Conservation (phyloP, 2,888 invertebrate genomes). For the Drosophila siamana region DNA sequence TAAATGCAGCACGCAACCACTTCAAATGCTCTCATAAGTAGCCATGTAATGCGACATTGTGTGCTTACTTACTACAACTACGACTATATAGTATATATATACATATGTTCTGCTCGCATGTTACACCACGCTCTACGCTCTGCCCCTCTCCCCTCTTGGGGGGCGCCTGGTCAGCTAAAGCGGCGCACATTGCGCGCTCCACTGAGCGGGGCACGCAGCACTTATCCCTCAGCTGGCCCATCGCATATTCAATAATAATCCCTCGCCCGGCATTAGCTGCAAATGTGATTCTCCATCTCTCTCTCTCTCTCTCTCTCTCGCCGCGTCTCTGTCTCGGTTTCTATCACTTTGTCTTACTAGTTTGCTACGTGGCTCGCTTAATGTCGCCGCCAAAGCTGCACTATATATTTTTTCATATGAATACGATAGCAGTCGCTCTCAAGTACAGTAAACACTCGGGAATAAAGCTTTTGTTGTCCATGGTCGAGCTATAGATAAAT, state of each 20-base stretch:
- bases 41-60: constrained; percentile 62
- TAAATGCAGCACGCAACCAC: constrained; percentile 60
- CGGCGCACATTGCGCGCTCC: neutral
- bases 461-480: too few relatives aligned
- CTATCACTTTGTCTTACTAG: too few relatives aligned
- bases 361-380: constrained; percentile 36
- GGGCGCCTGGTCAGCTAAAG: constrained; percentile 45
- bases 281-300: constrained; percentile 27
- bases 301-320: too few relatives aligned
- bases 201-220: constrained; percentile 26
- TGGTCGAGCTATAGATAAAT: too few relatives aligned
- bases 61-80: neutral
- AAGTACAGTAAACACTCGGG: constrained; percentile 27
- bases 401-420: constrained; percentile 38
- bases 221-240: constrained; percentile 30
- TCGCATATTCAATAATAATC: constrained; percentile 57
- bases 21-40: constrained; percentile 56
- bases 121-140: neutral
- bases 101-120: neutral
- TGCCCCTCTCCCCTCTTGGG: constrained; percentile 16
- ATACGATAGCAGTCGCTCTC: constrained; percentile 33
- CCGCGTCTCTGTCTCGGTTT: too few relatives aligned
- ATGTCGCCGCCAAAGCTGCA: constrained; percentile 36
- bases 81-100: too few relatives aligned
- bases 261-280: constrained; percentile 48